phyloP scores from a whole-genome alignment of 2,888 invertebrate genomes.

The Stomorhina lunata region DNA sequence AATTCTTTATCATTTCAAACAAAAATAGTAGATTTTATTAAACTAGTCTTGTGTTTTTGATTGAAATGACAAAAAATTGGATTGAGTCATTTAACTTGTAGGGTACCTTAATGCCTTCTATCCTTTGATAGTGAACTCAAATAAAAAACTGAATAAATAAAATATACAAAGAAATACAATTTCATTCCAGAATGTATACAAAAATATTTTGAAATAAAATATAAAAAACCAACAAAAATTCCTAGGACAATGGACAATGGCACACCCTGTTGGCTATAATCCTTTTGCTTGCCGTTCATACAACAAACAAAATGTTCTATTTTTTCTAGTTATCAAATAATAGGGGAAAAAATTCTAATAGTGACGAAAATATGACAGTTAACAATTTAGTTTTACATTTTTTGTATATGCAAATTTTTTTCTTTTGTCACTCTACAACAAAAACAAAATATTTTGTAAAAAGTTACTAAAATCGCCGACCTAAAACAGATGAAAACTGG shows the following conservation, averaged over 20 bases:
- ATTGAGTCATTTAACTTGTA: too few species aligned
- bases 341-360: neutral
- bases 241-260: neutral
- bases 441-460: neutral
- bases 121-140: too few species aligned
- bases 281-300: constrained; percentile 2
- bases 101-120: too few species aligned
- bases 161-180: too few species aligned
- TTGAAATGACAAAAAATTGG: too few species aligned
- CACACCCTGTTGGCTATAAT: constrained; percentile 16
- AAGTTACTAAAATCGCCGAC: too few species aligned
- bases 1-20: too few species aligned
- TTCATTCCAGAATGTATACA: too few species aligned
- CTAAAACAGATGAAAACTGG: too few species aligned
- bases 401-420: neutral
- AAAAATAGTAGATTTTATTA: too few species aligned
- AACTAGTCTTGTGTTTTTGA: too few species aligned
- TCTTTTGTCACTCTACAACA: constrained; percentile 15
- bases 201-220: constrained; percentile 9
- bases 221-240: neutral
- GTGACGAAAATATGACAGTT: constrained; percentile 44
- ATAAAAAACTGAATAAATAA: too few species aligned
- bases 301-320: constrained; percentile 32
- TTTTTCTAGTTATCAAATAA: neutral
- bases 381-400: constrained; percentile 19